Conservation (phyloP, 2,113 vertebrate species). For the Myxocyprinus asiaticus region DNA sequence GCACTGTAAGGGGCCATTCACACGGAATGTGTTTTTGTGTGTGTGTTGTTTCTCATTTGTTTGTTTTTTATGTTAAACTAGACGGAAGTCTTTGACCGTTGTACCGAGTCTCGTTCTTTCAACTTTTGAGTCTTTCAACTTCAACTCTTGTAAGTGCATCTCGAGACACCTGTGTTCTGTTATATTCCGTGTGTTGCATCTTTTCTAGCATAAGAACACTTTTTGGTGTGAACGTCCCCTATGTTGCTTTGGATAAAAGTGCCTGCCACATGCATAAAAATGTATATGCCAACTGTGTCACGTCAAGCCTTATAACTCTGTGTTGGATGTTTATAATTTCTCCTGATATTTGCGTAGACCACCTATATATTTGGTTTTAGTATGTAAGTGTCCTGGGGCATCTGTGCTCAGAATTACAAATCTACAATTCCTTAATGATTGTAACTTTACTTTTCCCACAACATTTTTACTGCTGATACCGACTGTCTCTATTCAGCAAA, state of each 20-base stretch:
- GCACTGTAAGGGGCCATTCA: neutral
- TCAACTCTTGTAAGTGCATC: too few relatives aligned
- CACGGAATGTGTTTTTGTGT: too few relatives aligned
- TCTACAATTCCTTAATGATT: slow-evolving; percentile 16
- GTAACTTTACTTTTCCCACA: neutral
- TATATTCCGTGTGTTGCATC: too few relatives aligned
- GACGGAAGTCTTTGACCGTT: too few relatives aligned
- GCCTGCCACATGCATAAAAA: neutral
- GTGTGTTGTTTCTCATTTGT: too few relatives aligned
- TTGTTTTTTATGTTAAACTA: too few relatives aligned
- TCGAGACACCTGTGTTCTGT: too few relatives aligned
- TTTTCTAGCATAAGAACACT: too few relatives aligned
- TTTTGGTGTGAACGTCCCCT: too few relatives aligned
- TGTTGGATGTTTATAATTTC: neutral
- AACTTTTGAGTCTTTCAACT: too few relatives aligned
- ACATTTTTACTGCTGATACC: neutral
- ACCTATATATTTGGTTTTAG: neutral
- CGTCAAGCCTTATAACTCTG: neutral
- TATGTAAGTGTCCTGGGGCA: neutral
- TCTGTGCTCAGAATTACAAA: neutral
- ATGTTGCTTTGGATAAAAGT: too few relatives aligned
- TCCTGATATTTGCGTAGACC: neutral
- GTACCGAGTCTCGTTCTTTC: too few relatives aligned
- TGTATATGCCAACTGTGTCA: neutral
- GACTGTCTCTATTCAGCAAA: neutral